These are phyloP conservation scores for Cliona cf. orientalis DNA, from an alignment of 37 sponge, comb jelly and placozoan genomes.

Conservation along the genomic window DNA sequence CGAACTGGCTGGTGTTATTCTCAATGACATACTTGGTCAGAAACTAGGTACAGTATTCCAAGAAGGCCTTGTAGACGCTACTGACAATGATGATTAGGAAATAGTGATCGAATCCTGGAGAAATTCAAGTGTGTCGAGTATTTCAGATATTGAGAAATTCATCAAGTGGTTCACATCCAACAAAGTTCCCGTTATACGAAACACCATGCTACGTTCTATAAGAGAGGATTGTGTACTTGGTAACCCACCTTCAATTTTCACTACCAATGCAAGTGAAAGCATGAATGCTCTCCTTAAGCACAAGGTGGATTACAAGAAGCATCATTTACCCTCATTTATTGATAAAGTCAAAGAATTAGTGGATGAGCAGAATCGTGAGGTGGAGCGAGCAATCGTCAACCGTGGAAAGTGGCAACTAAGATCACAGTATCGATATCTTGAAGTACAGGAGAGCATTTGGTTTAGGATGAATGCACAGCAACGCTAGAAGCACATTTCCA, in stretches of 20 bases:
- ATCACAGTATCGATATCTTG: conserved; percentile 26
- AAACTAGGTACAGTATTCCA: conserved; percentile 23
- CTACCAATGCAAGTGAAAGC: conserved; percentile 53
- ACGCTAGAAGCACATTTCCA: not conserved
- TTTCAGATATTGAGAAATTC: not conserved
- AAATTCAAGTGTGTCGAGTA: not conserved
- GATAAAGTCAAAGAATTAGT: conserved; percentile 22
- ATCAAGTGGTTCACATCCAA: conserved; percentile 8
- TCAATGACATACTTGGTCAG: conserved; percentile 37
- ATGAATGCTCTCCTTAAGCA: conserved; percentile 48
- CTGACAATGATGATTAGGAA: conserved; percentile 18
- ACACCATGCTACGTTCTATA: conserved; percentile 38
- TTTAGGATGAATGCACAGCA: not conserved
- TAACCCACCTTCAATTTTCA: conserved; percentile 39
- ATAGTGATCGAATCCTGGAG: conserved; percentile 1
- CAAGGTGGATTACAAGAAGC: conserved; percentile 53
- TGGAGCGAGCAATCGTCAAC: conserved; percentile 39
- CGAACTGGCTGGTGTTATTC: conserved; percentile 9
- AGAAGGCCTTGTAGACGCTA: conserved; percentile 50
- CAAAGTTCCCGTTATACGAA: conserved; percentile 32
- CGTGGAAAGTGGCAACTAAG: conserved; percentile 44
- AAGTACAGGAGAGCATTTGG: conserved; percentile 27
- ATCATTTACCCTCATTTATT: conserved; percentile 41
- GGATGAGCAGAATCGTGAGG: conserved; percentile 52
- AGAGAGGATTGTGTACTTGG: conserved; percentile 45